Conservation (phyloP, 2,113 vertebrate genomes). For the Halichoerus grypus region DNA sequence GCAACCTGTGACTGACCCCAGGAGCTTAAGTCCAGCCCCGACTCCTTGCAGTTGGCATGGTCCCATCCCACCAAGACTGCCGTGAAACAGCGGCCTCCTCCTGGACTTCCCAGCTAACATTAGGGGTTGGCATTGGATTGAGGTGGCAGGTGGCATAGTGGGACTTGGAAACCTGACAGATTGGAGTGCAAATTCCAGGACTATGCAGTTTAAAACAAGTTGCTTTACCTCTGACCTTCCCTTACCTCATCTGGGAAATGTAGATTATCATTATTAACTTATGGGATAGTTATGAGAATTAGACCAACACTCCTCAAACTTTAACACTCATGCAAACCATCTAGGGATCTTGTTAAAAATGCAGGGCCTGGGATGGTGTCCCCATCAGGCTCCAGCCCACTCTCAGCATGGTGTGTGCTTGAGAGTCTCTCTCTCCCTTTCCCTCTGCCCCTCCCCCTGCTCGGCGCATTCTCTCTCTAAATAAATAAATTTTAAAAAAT, state of each 20-base stretch:
- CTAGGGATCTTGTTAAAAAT: neutral
- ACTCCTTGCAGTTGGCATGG: neutral
- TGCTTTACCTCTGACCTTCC: neutral
- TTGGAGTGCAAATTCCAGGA: neutral
- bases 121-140: too few species aligned
- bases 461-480: neutral
- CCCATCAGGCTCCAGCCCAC: neutral
- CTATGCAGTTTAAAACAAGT: neutral
- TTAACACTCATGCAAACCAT: neutral
- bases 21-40: neutral
- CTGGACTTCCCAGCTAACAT: neutral
- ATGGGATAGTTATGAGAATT: neutral
- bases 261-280: neutral
- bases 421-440: neutral
- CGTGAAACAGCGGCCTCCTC: neutral
- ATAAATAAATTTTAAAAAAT: neutral
- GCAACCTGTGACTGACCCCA: neutral
- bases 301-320: neutral
- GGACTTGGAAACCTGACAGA: neutral
- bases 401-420: neutral
- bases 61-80: neutral
- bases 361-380: neutral
- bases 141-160: neutral
- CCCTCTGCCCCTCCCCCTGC: too few species aligned
- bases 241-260: neutral